Conservation (phyloP, 2,888 invertebrate species). For the Drosophila multiciliata region DNA sequence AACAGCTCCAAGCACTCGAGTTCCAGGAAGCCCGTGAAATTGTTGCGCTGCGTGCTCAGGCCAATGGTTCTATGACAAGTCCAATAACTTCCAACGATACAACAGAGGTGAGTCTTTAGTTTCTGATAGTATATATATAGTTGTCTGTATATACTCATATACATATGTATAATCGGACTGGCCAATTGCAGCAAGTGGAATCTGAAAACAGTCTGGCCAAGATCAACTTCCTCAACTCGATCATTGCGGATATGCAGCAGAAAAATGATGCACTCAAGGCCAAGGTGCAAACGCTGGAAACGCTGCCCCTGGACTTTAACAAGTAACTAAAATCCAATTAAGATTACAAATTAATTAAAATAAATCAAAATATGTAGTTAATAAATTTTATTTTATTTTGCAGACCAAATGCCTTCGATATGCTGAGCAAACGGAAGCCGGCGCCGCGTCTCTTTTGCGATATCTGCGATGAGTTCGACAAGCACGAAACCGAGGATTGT, state of each 20-base stretch:
- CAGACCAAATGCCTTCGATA: constrained; percentile 86
- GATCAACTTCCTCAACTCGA: constrained; percentile 96
- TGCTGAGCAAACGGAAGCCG: constrained; percentile 84
- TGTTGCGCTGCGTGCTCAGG: constrained; percentile 55
- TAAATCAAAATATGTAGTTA: not conserved
- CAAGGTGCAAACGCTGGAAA: constrained; percentile 91
- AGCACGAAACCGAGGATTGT: constrained; percentile 99
- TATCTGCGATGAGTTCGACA: constrained; percentile 98
- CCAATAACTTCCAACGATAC: constrained; percentile 6
- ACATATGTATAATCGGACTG: not conserved
- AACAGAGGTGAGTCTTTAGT: constrained; percentile 24
- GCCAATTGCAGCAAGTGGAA: constrained; percentile 71
- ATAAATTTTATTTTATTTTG: not conserved
- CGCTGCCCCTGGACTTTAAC: constrained; percentile 84
- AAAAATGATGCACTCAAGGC: constrained; percentile 94
- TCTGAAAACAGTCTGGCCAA: constrained; percentile 87
- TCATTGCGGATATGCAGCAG: constrained; percentile 97
- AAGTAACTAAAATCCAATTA: constrained; percentile 84
- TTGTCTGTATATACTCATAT: not conserved
- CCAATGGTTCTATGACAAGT: constrained; percentile 36
- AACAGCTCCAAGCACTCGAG: constrained; percentile 65
- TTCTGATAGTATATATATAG: not conserved
- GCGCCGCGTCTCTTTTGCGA: constrained; percentile 97
- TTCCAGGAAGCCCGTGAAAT: constrained; percentile 75
- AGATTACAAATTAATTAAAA: not conserved